Conservation (phyloP, 2,888 invertebrate genomes). For the Troilus luridus region DNA sequence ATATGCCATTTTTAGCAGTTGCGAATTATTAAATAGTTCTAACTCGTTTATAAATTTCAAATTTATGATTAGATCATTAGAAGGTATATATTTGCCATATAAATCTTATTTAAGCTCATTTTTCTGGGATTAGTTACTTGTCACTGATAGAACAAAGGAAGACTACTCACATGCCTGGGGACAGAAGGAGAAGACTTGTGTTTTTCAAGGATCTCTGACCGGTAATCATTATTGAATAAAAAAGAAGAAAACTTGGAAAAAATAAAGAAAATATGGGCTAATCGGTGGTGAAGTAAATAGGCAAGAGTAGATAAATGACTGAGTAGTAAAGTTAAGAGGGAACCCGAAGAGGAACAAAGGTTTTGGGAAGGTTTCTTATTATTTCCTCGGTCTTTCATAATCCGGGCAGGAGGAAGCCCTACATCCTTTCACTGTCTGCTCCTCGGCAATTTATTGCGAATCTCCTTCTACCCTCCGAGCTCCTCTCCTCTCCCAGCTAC, state of each 20-base stretch:
- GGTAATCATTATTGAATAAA: not conserved
- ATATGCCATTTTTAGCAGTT: no score
- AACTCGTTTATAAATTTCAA: no score
- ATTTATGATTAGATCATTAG: no score
- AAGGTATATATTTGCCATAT: no score
- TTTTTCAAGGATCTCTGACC: not conserved
- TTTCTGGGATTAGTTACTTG: no score
- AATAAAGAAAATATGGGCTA: not conserved
- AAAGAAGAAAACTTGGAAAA: not conserved
- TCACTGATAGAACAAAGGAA: no score
- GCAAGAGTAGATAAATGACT: not conserved
- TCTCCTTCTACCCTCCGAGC: not conserved
- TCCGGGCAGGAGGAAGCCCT: conserved; percentile 15
- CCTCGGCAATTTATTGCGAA: not conserved
- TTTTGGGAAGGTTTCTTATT: conserved; percentile 38
- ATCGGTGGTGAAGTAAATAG: not conserved
- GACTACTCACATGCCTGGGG: no score
- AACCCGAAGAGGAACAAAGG: not conserved
- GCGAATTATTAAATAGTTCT: no score
- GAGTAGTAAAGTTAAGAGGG: conserved; percentile 6
- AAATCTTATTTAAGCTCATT: no score
- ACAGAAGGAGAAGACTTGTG: no score
- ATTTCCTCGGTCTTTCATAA: conserved; percentile 49
- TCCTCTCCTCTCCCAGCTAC: not conserved
- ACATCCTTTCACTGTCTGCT: conserved; percentile 49